A percentile compares a stretch with the other conserved stretches of the same genome.
Conservation (phyloP, 1,140 invertebrate species). For the Leguminivora glycinivorella region DNA sequence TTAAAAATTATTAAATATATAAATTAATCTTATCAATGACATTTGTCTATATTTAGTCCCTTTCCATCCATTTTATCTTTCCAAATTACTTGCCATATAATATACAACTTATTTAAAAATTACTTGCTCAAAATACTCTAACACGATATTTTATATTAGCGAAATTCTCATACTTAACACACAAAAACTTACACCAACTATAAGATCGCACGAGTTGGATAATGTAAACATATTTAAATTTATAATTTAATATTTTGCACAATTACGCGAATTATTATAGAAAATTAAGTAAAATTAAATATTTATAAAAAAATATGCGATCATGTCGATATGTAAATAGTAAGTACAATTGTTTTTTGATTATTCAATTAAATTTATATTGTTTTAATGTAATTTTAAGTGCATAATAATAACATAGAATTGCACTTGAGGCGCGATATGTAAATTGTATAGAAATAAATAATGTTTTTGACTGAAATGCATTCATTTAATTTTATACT, state of each 20-base stretch:
- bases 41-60: conserved; percentile 17
- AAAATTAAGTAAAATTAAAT: conserved; percentile 25
- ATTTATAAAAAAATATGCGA: conserved; percentile 21
- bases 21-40: background rate
- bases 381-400: conserved; percentile 50
- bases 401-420: conserved; percentile 54
- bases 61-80: conserved; percentile 18
- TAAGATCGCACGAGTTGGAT: conserved; percentile 12
- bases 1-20: conserved; percentile 1
- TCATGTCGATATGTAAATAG: conserved; percentile 31
- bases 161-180: conserved; percentile 9
- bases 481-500: conserved; percentile 16
- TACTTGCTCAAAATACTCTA: conserved; percentile 28
- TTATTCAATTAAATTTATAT: conserved; percentile 59
- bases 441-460: conserved; percentile 76
- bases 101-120: conserved; percentile 6
- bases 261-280: conserved; percentile 15
- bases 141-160: conserved; percentile 12
- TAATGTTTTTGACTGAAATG: conserved; percentile 54
- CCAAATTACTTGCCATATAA: conserved; percentile 25
- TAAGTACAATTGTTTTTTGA: conserved; percentile 41
- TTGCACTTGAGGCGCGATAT: conserved; percentile 63
- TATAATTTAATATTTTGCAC: conserved; percentile 26
- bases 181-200: conserved; percentile 7
- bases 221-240: conserved; percentile 10